These are phyloP conservation scores for Eupithecia exiguata DNA, from an alignment of 2,888 invertebrate species.

Conservation along the genomic window DNA sequence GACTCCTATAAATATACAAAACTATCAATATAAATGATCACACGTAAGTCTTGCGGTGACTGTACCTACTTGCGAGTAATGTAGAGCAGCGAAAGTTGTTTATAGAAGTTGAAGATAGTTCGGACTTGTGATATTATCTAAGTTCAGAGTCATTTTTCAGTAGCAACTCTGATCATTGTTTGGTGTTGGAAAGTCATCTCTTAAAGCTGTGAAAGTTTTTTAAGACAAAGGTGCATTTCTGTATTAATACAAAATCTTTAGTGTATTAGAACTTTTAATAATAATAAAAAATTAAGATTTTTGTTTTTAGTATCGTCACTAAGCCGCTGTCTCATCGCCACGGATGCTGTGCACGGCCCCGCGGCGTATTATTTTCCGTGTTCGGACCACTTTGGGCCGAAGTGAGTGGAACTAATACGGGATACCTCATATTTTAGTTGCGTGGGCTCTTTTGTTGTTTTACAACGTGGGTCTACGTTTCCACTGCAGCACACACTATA, in stretches of 20 bases:
- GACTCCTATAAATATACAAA: neutral
- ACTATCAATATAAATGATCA: neutral
- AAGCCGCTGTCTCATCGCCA: no score
- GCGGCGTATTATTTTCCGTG: no score
- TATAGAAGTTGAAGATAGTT: conserved; percentile 35
- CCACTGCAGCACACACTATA: no score
- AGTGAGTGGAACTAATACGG: no score
- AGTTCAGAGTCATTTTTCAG: conserved; percentile 19
- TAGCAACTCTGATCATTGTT: conserved; percentile 10
- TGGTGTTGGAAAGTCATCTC: neutral
- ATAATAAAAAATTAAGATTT: no score
- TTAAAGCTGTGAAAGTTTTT: neutral
- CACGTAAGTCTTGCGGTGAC: neutral
- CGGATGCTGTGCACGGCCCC: no score
- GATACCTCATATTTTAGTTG: no score
- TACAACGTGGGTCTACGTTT: no score
- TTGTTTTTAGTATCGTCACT: no score
- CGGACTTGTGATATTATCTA: conserved; percentile 18
- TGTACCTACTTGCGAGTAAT: conserved; percentile 20
- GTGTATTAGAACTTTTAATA: no score
- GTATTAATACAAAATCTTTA: neutral
- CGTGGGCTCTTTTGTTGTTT: no score
- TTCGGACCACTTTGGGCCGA: no score
- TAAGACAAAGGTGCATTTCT: neutral
- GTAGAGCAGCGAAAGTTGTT: conserved; percentile 41